Conservation (phyloP, 1,140 invertebrate species). For the Drosophila albomicans region DNA sequence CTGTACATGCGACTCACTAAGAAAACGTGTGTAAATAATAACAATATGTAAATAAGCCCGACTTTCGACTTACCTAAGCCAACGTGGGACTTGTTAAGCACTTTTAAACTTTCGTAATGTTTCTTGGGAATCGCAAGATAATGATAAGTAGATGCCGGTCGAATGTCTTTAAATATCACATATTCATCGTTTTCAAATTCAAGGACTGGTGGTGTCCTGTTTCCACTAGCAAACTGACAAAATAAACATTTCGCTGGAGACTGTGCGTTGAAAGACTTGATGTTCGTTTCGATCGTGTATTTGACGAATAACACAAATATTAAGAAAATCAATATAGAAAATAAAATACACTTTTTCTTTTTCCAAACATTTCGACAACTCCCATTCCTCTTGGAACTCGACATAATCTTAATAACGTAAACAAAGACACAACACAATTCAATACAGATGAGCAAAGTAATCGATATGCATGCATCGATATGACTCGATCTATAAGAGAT, state of each 20-base stretch:
- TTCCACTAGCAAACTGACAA: conserved; percentile 89
- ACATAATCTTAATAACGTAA: conserved; percentile 14
- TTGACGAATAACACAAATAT: conserved; percentile 15
- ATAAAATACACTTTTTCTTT: conserved; percentile 20
- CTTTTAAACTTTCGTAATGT: conserved; percentile 91
- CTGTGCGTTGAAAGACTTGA: background rate
- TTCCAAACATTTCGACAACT: background rate
- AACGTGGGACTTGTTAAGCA: conserved; percentile 88
- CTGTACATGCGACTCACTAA: conserved; percentile 62
- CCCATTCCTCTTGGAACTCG: background rate
- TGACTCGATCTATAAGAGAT: background rate
- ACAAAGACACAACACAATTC: conserved; percentile 12
- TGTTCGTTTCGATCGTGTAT: conserved; percentile 13
- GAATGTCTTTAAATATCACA: conserved; percentile 93
- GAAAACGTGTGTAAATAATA: conserved; percentile 45
- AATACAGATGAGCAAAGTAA: background rate
- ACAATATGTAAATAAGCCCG: conserved; percentile 7
- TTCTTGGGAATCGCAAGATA: conserved; percentile 92
- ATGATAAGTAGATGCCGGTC: conserved; percentile 92
- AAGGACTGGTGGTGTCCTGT: conserved; percentile 86
- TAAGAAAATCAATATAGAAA: background rate
- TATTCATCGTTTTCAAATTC: conserved; percentile 91
- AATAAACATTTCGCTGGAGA: conserved; percentile 86
- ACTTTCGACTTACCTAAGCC: conserved; percentile 87
- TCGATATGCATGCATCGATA: conserved; percentile 14